Base-by-base conservation (phyloP, 2,888 invertebrate species). In the Agelastica alni region DNA sequence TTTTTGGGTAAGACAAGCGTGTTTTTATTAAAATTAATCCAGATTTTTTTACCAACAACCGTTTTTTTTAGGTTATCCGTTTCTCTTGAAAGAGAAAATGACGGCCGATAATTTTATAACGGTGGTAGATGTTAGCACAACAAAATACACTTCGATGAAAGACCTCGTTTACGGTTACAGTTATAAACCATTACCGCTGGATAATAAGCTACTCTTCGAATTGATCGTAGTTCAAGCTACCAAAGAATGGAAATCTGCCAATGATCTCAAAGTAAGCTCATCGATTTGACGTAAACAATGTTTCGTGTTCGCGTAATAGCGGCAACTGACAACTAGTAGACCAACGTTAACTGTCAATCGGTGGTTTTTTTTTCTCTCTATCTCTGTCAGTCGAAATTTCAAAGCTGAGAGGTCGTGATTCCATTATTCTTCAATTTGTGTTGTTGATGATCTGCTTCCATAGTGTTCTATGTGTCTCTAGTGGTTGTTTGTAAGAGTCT, bases 1-100 rank as follows among this genome's bases (percentile, higher is more conserved):
- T 22, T 41, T 41, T 49, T 49, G 20, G 49, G 49, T 49, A 22
- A 22, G 37, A 16, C 14, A n/a, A n/a, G n/a, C n/a, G n/a, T n/a
- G n/a, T n/a, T n/a, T n/a, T n/a, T n/a, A n/a, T n/a, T n/a, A n/a
- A n/a, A n/a, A n/a, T n/a, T n/a, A n/a, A n/a, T n/a, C n/a, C n/a
- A 9, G 9, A 26, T 26, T 26, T 5, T 22, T 22, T 5, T 22
- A 26, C 26, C 6, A 7, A 26, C 3, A 2, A 9, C 6, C 1
- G 9, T 26, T 2, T 30, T 13, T 48, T 42, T 10, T n/a, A 49
- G 49, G 49, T 31, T 49, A 41, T 16, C 32, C 49, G 4, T 49
- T 31, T 31, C 41, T 49, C 4, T 5, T 49, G 4, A 41, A 12
- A 20, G 41, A 49, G 31, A 12, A 32, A 6, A 18, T 49, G 2